Conservation (phyloP, 1,140 invertebrate species). For the Drosophila parabipectinata region DNA sequence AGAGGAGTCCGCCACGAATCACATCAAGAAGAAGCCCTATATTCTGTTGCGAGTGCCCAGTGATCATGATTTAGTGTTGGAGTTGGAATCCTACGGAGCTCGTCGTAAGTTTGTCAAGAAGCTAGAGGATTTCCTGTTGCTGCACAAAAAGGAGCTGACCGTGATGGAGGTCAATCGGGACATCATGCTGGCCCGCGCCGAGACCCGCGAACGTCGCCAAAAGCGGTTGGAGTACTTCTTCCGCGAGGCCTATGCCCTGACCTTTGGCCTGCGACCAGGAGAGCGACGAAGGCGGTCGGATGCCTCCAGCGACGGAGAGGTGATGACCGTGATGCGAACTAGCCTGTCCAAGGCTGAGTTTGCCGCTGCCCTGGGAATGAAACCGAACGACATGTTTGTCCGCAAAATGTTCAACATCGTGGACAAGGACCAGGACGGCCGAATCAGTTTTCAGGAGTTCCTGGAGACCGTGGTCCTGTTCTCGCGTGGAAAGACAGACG, state of each 20-base stretch:
- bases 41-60: conserved; percentile 93
- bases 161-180: conserved; percentile 87
- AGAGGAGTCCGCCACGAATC: conserved; percentile 91
- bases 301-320: conserved; percentile 92
- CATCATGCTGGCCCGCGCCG: conserved; percentile 95
- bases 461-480: conserved; percentile 97
- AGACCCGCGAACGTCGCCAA: conserved; percentile 97
- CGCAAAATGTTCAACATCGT: conserved; percentile 99
- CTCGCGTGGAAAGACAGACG: conserved; percentile 95
- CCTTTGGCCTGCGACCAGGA: conserved; percentile 92
- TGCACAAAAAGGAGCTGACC: conserved; percentile 90
- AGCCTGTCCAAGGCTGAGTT: conserved; percentile 98
- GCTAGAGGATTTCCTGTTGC: conserved; percentile 92
- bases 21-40: conserved; percentile 92
- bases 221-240: conserved; percentile 99
- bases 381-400: conserved; percentile 97
- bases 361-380: conserved; percentile 98
- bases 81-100: conserved; percentile 92
- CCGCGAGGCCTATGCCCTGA: conserved; percentile 97
- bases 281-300: conserved; percentile 89
- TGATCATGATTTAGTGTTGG: conserved; percentile 98
- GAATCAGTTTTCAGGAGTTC: conserved; percentile 99
- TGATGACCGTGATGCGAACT: conserved; percentile 96
- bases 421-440: conserved; percentile 97
- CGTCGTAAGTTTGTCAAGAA: conserved; percentile 96